Conservation (phyloP, 2,888 invertebrate species). For the Uloborus plumipes region DNA sequence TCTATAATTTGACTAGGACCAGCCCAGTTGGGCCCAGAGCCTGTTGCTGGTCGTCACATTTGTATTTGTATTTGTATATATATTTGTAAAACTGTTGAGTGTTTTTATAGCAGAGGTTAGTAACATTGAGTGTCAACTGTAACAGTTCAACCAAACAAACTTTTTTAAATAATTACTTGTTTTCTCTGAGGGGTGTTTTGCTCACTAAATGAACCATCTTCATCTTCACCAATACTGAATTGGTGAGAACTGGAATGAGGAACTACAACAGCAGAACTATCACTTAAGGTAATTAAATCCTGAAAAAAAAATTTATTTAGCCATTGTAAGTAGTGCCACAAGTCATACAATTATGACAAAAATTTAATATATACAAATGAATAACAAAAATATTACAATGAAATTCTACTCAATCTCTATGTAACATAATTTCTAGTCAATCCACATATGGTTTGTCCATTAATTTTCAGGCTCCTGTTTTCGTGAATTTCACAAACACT, state of each 20-base stretch:
- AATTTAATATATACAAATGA: too few species aligned
- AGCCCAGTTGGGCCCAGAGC: too few species aligned
- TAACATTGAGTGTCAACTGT: background rate
- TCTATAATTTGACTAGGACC: too few species aligned
- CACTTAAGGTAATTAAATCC: constrained; percentile 60
- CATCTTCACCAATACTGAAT: constrained; percentile 61
- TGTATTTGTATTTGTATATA: too few species aligned
- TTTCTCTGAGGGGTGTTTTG: constrained; percentile 51
- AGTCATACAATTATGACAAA: background rate
- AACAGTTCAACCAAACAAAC: constrained; percentile 1
- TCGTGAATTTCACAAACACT: too few species aligned
- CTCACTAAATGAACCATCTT: constrained; percentile 62
- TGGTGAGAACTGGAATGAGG: constrained; percentile 58
- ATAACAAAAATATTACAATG: too few species aligned
- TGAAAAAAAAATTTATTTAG: constrained; percentile 14
- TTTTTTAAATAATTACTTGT: constrained; percentile 25
- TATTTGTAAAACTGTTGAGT: background rate
- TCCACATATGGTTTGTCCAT: too few species aligned
- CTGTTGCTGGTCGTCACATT: too few species aligned
- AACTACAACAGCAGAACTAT: constrained; percentile 53
- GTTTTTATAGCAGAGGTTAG: background rate
- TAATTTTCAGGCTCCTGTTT: too few species aligned
- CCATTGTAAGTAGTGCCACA: background rate
- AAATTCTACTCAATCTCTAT: too few species aligned
- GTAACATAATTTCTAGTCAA: too few species aligned